Base-by-base conservation (phyloP, 1,140 invertebrate genomes). In the Monomorium pharaonis region DNA sequence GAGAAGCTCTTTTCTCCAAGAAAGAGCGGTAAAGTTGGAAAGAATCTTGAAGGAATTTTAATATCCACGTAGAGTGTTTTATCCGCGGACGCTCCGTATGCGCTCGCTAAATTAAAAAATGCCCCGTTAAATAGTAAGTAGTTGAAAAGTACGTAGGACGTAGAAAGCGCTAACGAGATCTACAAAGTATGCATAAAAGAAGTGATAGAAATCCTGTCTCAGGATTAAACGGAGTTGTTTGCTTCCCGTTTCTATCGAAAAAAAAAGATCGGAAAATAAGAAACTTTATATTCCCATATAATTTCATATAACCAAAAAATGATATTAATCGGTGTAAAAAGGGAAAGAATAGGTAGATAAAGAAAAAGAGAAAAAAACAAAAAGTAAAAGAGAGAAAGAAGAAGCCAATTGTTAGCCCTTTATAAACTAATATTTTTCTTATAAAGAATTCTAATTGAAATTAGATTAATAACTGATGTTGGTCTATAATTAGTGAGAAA, bases 11-110 rank as follows among this genome's bases (percentile, higher is more conserved):
- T 75, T 24, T 27, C 27, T 33, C 12, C 24, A 21, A 49, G 44
- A 56, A 54, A 80, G 33, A 33, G 54, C 51, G 9, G 37, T 56
- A 54, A 62, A 84, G 42, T 72, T 60, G 56, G 27, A 56, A 86
- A 75, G 80, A 84, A 84, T 54, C 58, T 65, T 44, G 60, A 67
- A 87, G 77, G 86, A 89, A 84, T 89, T 89, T 89, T 89, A 89
- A 89, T 89, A 89, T 89, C 80, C 65, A 74, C 60, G 77, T 44
- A 87, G 84, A 89, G 86, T 87, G 86, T 84, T 67, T 60, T 65
- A 67, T 78, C 30, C 30, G 21, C 63, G 60, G 60, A 37, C 60
- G 60, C 18, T 80, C 14, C 49, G 63, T 74, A 51, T 47, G 56
- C 58, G 16, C 47, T 37, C 33, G 80, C 60, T 74, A 89, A 89